Conservation (phyloP, 1,140 invertebrate genomes). For the Cydia strobilella region DNA sequence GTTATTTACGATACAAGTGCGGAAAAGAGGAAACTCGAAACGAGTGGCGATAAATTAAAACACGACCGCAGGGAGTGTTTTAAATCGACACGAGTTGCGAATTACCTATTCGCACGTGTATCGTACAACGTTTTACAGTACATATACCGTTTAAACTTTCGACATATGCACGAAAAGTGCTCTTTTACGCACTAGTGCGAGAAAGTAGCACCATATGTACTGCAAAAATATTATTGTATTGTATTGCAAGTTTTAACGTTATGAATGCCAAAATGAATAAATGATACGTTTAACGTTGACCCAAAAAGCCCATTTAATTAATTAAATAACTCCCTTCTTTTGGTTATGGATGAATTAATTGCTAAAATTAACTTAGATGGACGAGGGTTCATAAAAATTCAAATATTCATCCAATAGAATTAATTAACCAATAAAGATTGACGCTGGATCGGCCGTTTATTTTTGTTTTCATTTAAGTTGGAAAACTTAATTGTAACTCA, state of each 20-base stretch:
- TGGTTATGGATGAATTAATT: constrained; percentile 29
- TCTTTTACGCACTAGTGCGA: too few relatives aligned
- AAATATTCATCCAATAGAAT: constrained; percentile 49
- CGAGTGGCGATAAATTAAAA: too few relatives aligned
- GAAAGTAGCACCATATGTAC: too few relatives aligned
- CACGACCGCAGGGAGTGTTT: too few relatives aligned
- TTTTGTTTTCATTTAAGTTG: constrained; percentile 34
- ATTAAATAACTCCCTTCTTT: constrained; percentile 45
- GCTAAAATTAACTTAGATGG: constrained; percentile 39
- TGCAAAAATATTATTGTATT: too few relatives aligned
- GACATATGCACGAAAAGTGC: too few relatives aligned
- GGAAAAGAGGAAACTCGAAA: too few relatives aligned
- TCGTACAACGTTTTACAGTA: too few relatives aligned
- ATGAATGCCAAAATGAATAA: constrained; percentile 34
- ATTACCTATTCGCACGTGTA: too few relatives aligned
- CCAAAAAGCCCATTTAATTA: constrained; percentile 47
- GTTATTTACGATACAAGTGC: too few relatives aligned
- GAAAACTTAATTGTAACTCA: constrained; percentile 10
- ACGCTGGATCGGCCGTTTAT: background rate
- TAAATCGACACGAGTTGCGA: too few relatives aligned
- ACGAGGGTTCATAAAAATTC: constrained; percentile 45
- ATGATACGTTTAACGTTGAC: constrained; percentile 47
- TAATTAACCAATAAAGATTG: constrained; percentile 35
- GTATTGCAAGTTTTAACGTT: background rate
- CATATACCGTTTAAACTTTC: too few relatives aligned